These are phyloP conservation scores for Achroia grisella DNA, from an alignment of 1,140 invertebrate genomes.

Conservation along the genomic window DNA sequence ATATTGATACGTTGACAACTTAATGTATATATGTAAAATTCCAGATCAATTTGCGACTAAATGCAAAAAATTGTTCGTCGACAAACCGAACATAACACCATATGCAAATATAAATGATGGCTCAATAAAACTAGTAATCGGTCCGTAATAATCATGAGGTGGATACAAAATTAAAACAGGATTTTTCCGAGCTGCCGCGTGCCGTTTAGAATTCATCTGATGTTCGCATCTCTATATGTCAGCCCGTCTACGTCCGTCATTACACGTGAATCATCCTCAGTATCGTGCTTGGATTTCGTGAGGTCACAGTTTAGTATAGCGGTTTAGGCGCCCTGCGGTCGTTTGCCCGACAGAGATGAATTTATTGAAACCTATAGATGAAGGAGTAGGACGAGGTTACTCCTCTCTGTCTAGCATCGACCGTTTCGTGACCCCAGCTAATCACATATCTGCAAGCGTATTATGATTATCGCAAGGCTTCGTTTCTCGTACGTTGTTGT, in stretches of 20 bases:
- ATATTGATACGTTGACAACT: conserved; percentile 8
- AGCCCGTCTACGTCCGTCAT: conserved; percentile 46
- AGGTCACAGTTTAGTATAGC: conserved; percentile 71
- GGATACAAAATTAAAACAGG: conserved; percentile 16
- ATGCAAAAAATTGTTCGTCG: conserved; percentile 7
- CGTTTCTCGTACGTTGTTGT: conserved; percentile 52
- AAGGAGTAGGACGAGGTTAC: conserved; percentile 22
- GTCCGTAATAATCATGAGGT: conserved; percentile 20
- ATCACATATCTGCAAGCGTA: conserved; percentile 70
- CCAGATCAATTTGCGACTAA: neutral
- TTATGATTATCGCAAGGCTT: conserved; percentile 64
- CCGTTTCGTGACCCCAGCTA: conserved; percentile 65
- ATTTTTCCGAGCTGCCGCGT: conserved; percentile 21
- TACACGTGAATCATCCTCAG: conserved; percentile 58
- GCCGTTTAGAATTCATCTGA: conserved; percentile 43
- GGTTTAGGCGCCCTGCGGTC: conserved; percentile 64
- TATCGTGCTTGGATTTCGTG: conserved; percentile 64
- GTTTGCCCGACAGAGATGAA: conserved; percentile 37
- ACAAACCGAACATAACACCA: conserved; percentile 23
- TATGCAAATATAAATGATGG: conserved; percentile 33
- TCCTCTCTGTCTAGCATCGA: conserved; percentile 53
- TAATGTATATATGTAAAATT: conserved; percentile 9
- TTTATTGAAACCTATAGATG: conserved; percentile 23
- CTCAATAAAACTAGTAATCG: conserved; percentile 36
- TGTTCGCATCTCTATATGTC: conserved; percentile 47